Evolutionary conservation across 2,113 vertebrate species (phyloP).

Genomic region (Cavia porcellus): DNA sequence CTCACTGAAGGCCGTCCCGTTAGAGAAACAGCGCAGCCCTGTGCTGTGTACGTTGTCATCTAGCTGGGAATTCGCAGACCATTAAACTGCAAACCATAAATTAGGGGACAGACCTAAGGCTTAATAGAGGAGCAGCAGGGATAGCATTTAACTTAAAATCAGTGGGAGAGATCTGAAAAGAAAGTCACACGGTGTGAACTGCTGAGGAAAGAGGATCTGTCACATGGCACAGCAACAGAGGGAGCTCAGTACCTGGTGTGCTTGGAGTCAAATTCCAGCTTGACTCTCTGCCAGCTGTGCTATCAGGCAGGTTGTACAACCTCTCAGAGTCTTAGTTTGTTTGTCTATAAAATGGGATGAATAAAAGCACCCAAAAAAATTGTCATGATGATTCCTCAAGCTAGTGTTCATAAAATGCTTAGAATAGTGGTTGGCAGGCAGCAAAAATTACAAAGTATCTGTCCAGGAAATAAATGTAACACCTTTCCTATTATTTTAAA

Average conservation of each 20-base stretch:
- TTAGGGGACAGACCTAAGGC: background rate
- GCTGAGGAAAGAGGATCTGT: no score
- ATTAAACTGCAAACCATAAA: background rate
- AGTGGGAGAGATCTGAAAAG: background rate
- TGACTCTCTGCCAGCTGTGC: background rate
- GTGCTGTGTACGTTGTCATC: no score
- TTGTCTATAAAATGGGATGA: background rate
- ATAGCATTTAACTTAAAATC: background rate
- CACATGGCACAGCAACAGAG: background rate
- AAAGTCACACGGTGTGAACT: background rate
- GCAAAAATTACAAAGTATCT: background rate
- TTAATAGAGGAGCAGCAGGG: background rate
- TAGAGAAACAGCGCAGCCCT: background rate
- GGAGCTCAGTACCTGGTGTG: background rate
- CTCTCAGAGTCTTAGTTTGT: background rate
- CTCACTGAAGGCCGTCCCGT: background rate
- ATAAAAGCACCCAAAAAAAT: background rate
- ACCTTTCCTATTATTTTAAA: background rate
- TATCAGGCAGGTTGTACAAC: background rate
- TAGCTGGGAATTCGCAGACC: background rate
- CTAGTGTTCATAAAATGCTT: background rate
- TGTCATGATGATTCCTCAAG: background rate
- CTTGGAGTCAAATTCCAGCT: background rate
- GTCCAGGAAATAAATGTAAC: background rate
- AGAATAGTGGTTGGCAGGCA: background rate